A percentile compares a stretch with the other conserved stretches of the same genome.
Evolutionary conservation across 1,140 invertebrate species (phyloP).

Genomic region (Whitmania pigra): DNA sequence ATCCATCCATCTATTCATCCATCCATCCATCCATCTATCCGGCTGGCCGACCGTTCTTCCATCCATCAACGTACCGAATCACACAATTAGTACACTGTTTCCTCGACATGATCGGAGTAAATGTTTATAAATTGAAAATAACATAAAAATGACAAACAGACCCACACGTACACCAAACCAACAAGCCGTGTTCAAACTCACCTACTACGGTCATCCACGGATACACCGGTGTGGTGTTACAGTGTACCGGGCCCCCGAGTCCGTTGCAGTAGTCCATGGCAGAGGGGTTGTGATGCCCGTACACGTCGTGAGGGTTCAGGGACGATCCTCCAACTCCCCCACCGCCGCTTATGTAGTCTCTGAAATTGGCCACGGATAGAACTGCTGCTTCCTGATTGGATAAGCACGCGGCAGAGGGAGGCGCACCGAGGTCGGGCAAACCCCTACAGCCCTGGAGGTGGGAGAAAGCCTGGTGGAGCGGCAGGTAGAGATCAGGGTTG

Average conservation of each 20-base stretch:
- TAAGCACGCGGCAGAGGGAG: neutral
- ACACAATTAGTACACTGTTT: no score
- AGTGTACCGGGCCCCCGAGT: neutral
- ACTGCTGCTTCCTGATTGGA: neutral
- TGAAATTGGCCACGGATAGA: slow-evolving; percentile 8
- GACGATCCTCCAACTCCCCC: neutral
- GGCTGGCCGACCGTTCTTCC: no score
- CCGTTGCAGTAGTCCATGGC: slow-evolving; percentile 14
- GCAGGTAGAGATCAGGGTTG: slow-evolving; percentile 11
- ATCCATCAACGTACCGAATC: no score
- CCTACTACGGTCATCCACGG: slow-evolving; percentile 16
- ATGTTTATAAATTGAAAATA: no score
- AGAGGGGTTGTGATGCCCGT: no score
- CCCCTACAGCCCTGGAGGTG: neutral
- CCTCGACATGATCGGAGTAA: no score
- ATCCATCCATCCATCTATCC: no score
- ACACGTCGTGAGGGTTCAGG: no score
- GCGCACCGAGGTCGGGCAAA: neutral
- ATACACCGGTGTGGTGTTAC: slow-evolving; percentile 1
- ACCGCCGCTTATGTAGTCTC: slow-evolving; percentile 1
- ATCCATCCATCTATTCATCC: no score
- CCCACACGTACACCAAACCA: no score
- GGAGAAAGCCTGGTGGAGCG: slow-evolving; percentile 6
- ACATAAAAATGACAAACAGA: no score
- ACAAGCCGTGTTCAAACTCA: neutral